Evolutionary conservation across 2,888 invertebrate species (phyloP).

Genomic region (Rapana venosa): DNA sequence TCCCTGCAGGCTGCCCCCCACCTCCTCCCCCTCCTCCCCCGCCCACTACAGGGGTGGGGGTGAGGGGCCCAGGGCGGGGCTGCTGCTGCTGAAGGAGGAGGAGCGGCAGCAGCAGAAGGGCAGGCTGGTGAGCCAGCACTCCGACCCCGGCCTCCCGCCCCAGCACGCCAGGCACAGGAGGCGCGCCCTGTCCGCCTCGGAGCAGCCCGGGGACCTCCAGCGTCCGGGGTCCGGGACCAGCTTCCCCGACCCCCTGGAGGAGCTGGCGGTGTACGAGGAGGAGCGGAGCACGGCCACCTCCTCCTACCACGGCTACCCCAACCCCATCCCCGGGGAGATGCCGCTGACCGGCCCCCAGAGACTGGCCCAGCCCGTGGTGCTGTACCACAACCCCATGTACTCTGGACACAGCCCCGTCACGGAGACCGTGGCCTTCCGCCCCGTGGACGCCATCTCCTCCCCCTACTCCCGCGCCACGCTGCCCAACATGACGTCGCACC

Average conservation of each 20-base stretch:
- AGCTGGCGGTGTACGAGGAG: constrained; percentile 34
- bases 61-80: neutral
- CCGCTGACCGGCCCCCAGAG: neutral
- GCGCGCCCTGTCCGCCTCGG: neutral
- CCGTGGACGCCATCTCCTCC: neutral
- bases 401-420: constrained; percentile 10
- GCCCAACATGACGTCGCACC: constrained; percentile 27
- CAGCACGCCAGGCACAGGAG: neutral
- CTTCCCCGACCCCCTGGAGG: constrained; percentile 10
- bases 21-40: neutral
- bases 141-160: neutral
- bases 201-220: neutral
- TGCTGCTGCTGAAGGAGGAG: no score
- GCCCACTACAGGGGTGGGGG: neutral
- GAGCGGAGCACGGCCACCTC: neutral
- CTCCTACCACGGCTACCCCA: constrained; percentile 34
- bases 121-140: neutral
- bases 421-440: constrained; percentile 30
- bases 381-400: constrained; percentile 34
- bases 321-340: constrained; percentile 25
- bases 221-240: constrained; percentile 32
- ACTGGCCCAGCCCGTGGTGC: constrained; percentile 26
- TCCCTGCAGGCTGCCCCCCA: neutral
- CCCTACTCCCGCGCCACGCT: neutral
- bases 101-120: neutral